Evolutionary conservation across 2,797 vertebrate species (phyloP), one percentile per base, ranked within the genome.

Genomic region (Coluber constrictor): DNA sequence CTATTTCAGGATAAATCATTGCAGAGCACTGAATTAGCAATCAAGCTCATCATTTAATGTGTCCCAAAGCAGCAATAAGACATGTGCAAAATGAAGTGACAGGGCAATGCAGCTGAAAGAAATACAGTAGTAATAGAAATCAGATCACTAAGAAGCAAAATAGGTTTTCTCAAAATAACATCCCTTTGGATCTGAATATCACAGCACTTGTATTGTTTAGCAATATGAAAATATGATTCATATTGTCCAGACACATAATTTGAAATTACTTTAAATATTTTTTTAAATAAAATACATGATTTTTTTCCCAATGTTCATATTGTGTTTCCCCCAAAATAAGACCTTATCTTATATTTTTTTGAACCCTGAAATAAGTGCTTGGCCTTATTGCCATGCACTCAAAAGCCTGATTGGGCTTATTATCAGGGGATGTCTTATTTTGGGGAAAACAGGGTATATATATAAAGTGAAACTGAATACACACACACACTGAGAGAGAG

Each of bases 41-140:
- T 91, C 87, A 74, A 66, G 18, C 74, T 79, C 87, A 86, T 88
- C 12, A 32, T 90, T 79, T 87, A 90, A 89, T 90, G 32, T 29
- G 32, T 93, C 61, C 87, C 54, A 66, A 88, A 88, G 27, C 87
- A 90, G 86, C 32, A 55, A 92, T 87, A 90, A 55, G 57, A 88
- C 55, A 37, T 86, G n/a, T 57, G 25, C 43, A 83, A 93, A 86
- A 93, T 88, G 47, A 90, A 87, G 79, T 59, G 87, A 57, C 57
- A 51, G 55, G 56, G 89, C 47, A 92, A 94, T 32, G 66, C 88
- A 90, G 90, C 43, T 74, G 59, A 93, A 70, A 91, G 90, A 87
- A 93, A 79, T 47, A 60, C 25, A 66, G 87, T 90, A 89, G 43
- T 54, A 0, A 86, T n/a, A 79, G 54, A 93, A 91, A 57, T 86